A percentile compares a stretch with the other conserved stretches of the same genome.
phyloP scores from a whole-genome alignment of 2,888 invertebrate species.

The Drosophila lacicola region DNA sequence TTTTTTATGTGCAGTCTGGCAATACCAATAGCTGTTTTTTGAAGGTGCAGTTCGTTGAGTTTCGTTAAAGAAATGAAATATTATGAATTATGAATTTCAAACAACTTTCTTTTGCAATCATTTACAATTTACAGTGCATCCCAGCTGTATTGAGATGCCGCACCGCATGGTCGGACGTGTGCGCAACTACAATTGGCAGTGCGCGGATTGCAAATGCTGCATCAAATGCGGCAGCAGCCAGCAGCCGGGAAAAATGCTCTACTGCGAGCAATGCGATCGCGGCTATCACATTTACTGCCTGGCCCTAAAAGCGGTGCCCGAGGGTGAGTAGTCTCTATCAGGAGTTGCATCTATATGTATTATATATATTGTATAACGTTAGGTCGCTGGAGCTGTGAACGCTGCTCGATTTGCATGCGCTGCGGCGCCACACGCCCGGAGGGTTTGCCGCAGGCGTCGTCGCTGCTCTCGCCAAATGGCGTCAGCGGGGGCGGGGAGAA shows the following conservation, averaged over 20 bases:
- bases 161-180: constrained; percentile 93
- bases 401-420: constrained; percentile 90
- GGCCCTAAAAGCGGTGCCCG: constrained; percentile 91
- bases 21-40: too few species aligned
- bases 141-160: constrained; percentile 93
- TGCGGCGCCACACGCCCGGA: constrained; percentile 87
- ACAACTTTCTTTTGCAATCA: background rate
- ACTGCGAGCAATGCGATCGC: constrained; percentile 97
- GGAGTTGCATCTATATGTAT: background rate
- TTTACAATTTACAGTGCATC: constrained; percentile 89
- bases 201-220: constrained; percentile 96
- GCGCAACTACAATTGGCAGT: constrained; percentile 96
- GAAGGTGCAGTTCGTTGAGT: background rate
- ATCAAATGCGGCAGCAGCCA: constrained; percentile 92
- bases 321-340: constrained; percentile 86
- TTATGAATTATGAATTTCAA: background rate
- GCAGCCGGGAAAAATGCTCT: constrained; percentile 96
- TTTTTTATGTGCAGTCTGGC: too few species aligned
- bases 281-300: constrained; percentile 97
- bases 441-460: constrained; percentile 74
- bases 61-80: background rate
- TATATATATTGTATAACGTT: background rate
- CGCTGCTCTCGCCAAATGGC: constrained; percentile 46
- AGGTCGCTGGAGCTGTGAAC: constrained; percentile 94
- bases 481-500: constrained; percentile 55